phyloP scores from a whole-genome alignment of 2,113 vertebrate genomes.

The Peromyscus californicus region DNA sequence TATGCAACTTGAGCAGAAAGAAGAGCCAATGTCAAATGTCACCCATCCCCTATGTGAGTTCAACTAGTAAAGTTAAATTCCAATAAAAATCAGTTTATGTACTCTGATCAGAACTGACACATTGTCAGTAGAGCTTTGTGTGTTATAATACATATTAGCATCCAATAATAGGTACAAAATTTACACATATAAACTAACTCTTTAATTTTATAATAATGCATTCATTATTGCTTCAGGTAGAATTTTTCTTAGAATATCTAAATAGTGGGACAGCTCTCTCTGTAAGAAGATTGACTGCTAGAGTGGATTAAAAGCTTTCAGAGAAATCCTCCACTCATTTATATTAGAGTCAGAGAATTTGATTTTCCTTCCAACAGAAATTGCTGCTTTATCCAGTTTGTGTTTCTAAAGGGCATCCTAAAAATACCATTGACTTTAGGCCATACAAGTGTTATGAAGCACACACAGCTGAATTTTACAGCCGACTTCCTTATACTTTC shows the following conservation, averaged over 20 bases:
- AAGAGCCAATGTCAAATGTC: not conserved
- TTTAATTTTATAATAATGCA: slow-evolving; percentile 10
- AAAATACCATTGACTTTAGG: slow-evolving; percentile 71
- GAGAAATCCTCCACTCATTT: slow-evolving; percentile 74
- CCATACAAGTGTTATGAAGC: slow-evolving; percentile 57
- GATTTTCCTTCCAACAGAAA: slow-evolving; percentile 78
- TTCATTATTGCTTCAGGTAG: slow-evolving; percentile 34
- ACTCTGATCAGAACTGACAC: not conserved
- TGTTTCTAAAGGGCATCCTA: slow-evolving; percentile 71
- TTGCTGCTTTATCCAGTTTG: slow-evolving; percentile 66
- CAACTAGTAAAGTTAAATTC: not conserved
- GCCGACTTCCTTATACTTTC: slow-evolving; percentile 33
- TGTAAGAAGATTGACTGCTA: slow-evolving; percentile 69
- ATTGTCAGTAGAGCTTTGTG: not conserved
- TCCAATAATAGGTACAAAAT: not conserved
- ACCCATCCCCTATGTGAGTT: not conserved
- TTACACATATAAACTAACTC: not conserved
- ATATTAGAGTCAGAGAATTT: slow-evolving; percentile 69
- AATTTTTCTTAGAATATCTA: slow-evolving; percentile 56
- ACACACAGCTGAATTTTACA: slow-evolving; percentile 65
- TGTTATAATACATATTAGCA: not conserved
- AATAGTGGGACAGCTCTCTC: slow-evolving; percentile 59
- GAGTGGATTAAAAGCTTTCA: slow-evolving; percentile 81
- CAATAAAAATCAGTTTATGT: not conserved
- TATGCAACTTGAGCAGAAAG: not conserved